These are phyloP conservation scores for Julus scandinavius DNA, from an alignment of 2,888 invertebrate genomes.

Conservation along the genomic window DNA sequence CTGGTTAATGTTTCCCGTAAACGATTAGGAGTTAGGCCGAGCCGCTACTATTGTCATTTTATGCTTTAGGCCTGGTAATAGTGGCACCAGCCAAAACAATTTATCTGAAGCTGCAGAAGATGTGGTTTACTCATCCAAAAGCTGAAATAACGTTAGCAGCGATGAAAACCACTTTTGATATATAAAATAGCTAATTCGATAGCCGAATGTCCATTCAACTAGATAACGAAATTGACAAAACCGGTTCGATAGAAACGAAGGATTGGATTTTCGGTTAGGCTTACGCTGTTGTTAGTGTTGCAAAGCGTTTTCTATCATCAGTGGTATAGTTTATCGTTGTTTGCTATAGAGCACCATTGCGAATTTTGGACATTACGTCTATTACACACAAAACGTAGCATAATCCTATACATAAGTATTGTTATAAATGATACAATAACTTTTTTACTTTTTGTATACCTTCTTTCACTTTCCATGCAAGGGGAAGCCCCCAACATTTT, in stretches of 20 bases:
- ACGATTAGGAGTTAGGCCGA: constrained; percentile 33
- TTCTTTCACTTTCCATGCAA: too few species aligned
- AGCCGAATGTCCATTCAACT: constrained; percentile 22
- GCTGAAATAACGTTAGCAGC: constrained; percentile 23
- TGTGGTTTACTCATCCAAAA: constrained; percentile 33
- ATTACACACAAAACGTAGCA: too few species aligned
- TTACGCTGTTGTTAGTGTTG: background rate
- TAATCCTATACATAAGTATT: too few species aligned
- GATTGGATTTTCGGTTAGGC: constrained; percentile 1
- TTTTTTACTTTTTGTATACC: too few species aligned
- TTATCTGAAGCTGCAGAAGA: background rate
- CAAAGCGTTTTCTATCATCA: background rate
- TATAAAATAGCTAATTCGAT: constrained; percentile 26
- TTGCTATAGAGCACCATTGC: too few species aligned
- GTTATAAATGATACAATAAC: too few species aligned
- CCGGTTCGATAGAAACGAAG: background rate
- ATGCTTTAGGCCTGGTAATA: constrained; percentile 33
- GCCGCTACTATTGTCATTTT: constrained; percentile 12
- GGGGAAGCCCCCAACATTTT: too few species aligned
- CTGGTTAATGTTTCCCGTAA: constrained; percentile 25
- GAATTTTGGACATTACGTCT: too few species aligned
- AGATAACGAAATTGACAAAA: constrained; percentile 33
- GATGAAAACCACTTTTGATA: constrained; percentile 33
- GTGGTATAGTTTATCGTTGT: too few species aligned
- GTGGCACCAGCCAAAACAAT: constrained; percentile 33